Base-by-base conservation (phyloP, 2,113 vertebrate species). In the Coryphaenoides rupestris region DNA sequence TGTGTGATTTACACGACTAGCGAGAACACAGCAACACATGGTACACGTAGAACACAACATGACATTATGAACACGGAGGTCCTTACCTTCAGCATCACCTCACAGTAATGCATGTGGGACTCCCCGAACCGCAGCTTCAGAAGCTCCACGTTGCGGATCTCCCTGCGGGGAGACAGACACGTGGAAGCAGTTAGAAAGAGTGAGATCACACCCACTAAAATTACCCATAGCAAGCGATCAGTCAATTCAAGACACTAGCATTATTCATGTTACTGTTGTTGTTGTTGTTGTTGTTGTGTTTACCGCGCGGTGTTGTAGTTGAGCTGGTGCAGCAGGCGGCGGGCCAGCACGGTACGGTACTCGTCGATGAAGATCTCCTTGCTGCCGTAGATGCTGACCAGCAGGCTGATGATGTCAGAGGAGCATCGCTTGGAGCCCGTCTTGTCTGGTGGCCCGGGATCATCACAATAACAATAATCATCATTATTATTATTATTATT, bases 341-440 rank as follows among this genome's bases (percentile, higher is more conserved):
- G 96, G 0, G 96, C 97, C 66, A 99, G 86, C 1, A 99, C 93
- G 0, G 94, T 95, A 69, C 95, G 88, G 86, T 99, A 99, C 60
- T 99, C 97, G 0, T 98, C 94, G 62, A 99, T 98, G 70, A 99
- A 99, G 63, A 99, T 94, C 73, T 98, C 95, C 65, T 99, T 99
- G 68, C 96, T 99, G 86, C 96, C 96, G 0, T 98, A 99, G 86
- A 99, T 99, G 75, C 97, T 99, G 83, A 99, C 97, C 81, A 99
- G 90, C 61, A 99, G 89, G 80, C 95, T 98, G 90, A 99, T 98
- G 87, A 99, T 98, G 87, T 99, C 97, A 0, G 96, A 98, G 2
- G 96, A 99, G 0, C 95, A 93, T 0, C 94, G 93, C 67, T 95
- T 96, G 0, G 94, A 96, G 65, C 95, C 94, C 0, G 90, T 91